Evolutionary conservation across 2,888 invertebrate genomes (phyloP).

Genomic region (Ochropacha duplaris): DNA sequence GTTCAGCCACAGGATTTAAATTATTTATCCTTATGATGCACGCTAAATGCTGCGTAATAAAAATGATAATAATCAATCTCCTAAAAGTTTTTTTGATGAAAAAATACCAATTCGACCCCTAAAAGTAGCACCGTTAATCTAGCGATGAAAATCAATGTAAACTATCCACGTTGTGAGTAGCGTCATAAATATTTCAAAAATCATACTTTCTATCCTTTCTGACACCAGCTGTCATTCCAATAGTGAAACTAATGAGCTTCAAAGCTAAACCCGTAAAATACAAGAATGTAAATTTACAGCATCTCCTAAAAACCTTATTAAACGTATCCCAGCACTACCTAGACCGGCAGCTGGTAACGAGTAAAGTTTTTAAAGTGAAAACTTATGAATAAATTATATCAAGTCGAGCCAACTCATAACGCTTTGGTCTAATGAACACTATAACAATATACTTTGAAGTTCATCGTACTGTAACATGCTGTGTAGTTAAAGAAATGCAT

Average conservation of each 20-base stretch:
- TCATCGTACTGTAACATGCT: background rate
- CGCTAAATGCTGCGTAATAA: too few species aligned
- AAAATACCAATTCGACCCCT: too few species aligned
- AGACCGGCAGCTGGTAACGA: slow-evolving; percentile 39
- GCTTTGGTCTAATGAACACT: slow-evolving; percentile 24
- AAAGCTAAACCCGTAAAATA: background rate
- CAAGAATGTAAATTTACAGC: slow-evolving; percentile 27
- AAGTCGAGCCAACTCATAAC: slow-evolving; percentile 26
- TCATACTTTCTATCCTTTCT: too few species aligned
- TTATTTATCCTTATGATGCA: too few species aligned
- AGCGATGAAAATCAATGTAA: too few species aligned
- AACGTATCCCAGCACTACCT: slow-evolving; percentile 8
- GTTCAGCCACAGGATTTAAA: too few species aligned
- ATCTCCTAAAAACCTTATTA: slow-evolving; percentile 30
- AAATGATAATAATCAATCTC: too few species aligned
- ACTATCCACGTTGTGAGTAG: too few species aligned
- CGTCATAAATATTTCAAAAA: too few species aligned
- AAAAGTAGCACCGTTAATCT: too few species aligned
- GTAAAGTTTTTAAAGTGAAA: slow-evolving; percentile 46
- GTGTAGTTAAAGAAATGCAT: background rate
- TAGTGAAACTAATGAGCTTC: background rate
- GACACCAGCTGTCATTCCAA: background rate
- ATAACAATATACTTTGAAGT: slow-evolving; percentile 18
- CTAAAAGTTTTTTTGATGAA: too few species aligned
- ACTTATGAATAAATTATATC: slow-evolving; percentile 55